Base-by-base conservation (phyloP, 2,113 vertebrate genomes). In the Passer domesticus region DNA sequence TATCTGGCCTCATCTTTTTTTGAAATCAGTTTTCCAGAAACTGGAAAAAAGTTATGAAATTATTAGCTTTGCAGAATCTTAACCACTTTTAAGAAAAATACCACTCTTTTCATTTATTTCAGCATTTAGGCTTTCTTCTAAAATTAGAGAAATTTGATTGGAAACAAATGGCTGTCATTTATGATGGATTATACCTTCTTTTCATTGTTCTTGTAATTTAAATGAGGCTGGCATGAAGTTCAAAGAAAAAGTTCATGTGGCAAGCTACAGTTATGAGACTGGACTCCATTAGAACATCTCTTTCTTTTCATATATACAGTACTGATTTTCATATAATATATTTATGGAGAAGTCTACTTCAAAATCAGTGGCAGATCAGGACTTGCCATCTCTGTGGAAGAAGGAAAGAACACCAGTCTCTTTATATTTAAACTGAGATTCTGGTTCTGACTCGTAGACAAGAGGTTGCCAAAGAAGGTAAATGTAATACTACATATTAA, bases 161-260 rank as follows among this genome's bases (percentile, higher is more conserved):
- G 70, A 85, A 96, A 90, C 62, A 95, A 92, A 90, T 83, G 46
- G 25, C 31, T 94, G 86, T 83, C 78, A 85, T 76, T 49, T 87
- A 25, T 93, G 82, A 90, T 87, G 78, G 62, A 93, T 92, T 82
- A 87, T 76, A 90, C 79, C 41, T 67, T 81, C 27, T 94, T 85
- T 89, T 89, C 77, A 39, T 73, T 85, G 37, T 90, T 91, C 43
- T 83, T 84, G 74, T 92, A 88, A 95, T 79, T 83, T 49, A 68
- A 80, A 88, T 4, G 1, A 35, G 49, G 39, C 35, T 95, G 85
- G 63, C 75, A 92, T 52, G 28, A 89, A 92, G 64, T 84, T 83
- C 70, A 93, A 94, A 94, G 67, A 59, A 30, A 47, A 86, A 88
- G 37, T 63, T 87, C 7, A 83, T 80, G 58, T 74, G 27, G 35